Base-by-base conservation (phyloP, 2,113 vertebrate species). In the Gasterosteus nipponicus region DNA sequence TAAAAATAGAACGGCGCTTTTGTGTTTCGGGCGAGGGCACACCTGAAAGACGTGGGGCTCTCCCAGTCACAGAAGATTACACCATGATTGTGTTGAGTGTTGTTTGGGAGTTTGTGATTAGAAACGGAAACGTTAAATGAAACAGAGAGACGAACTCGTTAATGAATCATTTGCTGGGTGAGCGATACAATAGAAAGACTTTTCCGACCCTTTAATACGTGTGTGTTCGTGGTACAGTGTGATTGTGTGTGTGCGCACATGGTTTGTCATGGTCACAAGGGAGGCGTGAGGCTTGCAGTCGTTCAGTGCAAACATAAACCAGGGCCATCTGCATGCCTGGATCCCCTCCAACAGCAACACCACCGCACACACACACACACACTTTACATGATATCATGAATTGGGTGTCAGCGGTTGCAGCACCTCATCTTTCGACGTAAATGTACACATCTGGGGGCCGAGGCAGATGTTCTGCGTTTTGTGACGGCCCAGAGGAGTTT, bases 301-400 rank as follows among this genome's bases (percentile, higher is more conserved):
- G 71, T 78, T 93, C 86, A 87, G 81, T 81, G 83, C 81, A 89
- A 90, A 92, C 87, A 90, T 87, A 90, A 91, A 90, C 87, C 88
- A 89, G 86, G 76, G 80, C 89, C 92, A 91, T 93, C 89, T 93
- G 89, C 86, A 89, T n/a, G 77, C 80, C 82, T 91, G 92, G 91
- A 87, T 71, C 70, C 38, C 68, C 65, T 91, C 90, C 92, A 93
- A 92, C 81, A 88, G 63, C 84, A 90, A 92, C 86, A 90, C 83
- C 66, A 70, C 16, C 86, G 78, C 84, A 80, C 77, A 60, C 86
- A 80, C 84, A 76, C 84, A 80, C 77, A 63, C 86, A 78, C 82
- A 80, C 51, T 70, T 62, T 63, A 86, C 73, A 90, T 85, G 82
- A 90, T 89, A 88, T 91, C 86, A 89, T 84, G 66, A 66, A 61